Evolutionary conservation across 2,797 vertebrate species (phyloP), one percentile per base, ranked within the genome.

Genomic region (Atherinosoma microstoma): DNA sequence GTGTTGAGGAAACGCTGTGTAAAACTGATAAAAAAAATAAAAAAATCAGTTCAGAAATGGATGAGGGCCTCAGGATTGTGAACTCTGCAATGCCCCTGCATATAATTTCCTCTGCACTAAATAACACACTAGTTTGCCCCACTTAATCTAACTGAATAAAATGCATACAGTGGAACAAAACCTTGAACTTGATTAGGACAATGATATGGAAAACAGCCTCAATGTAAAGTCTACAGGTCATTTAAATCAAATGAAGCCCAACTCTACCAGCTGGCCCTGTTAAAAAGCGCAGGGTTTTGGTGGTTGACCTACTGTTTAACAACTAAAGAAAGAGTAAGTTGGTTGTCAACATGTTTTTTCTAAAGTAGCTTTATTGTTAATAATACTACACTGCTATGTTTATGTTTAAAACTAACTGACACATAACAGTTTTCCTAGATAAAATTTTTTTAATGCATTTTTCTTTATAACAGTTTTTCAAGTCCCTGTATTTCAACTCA

Each of bases 181-280:
- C 10, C n/a, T 16, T 42, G 40, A 42, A 42, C 3, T 42, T 42
- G 0, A 40, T 40, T 15, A 15, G 13, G 3, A 32, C 29, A 32
- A 30, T 32, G 6, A 58, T 20, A 35, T 59, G 8, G 40, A 51
- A 51, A 51, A 51, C 20, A 6, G 13, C 10, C n/a, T 22, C 36
- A 10, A 38, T 0, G 34, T 70, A 35, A 61, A 9, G 20, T 22
- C 30, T 57, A 58, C 51, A 58, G 54, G 53, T 38, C 53, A 58
- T 58, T 57, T 45, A 64, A 30, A 27, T 30, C 13, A 51, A 51
- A 27, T 35, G 45, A 24, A 8, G 61, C 24, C 29, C 38, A 11
- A 57, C 60, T 51, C n/a, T 56, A 56, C 22, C 49, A 42, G 24
- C 53, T 47, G 30, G 70, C 51, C 40, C 1, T 42, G 40, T 49